These are phyloP conservation scores for Diabrotica balteata DNA, from an alignment of 2,888 invertebrate species.

Conservation along the genomic window DNA sequence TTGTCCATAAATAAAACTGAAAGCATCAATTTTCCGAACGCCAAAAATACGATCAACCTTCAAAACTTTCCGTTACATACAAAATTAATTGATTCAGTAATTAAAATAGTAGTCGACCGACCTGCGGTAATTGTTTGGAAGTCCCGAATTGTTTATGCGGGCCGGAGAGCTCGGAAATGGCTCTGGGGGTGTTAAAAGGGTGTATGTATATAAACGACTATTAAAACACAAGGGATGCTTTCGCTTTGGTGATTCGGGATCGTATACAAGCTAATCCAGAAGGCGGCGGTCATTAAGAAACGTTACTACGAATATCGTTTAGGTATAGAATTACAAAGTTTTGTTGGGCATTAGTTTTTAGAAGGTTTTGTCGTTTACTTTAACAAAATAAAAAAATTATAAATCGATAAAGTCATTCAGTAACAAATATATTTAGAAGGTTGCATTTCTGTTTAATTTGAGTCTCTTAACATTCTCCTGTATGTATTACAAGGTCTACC, in stretches of 20 bases:
- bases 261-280: neutral
- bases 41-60: neutral
- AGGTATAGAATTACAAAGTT: too few relatives aligned
- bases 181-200: constrained; percentile 4
- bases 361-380: too few relatives aligned
- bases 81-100: neutral
- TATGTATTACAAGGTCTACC: too few relatives aligned
- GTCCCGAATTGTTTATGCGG: neutral
- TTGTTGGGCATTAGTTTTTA: too few relatives aligned
- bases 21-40: neutral
- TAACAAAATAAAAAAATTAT: too few relatives aligned
- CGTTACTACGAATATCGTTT: too few relatives aligned
- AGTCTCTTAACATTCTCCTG: too few relatives aligned
- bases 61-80: neutral
- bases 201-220: neutral
- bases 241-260: neutral
- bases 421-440: too few relatives aligned
- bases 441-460: too few relatives aligned
- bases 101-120: neutral
- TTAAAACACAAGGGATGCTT: constrained; percentile 1
- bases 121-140: neutral
- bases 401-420: too few relatives aligned
- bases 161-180: neutral
- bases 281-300: too few relatives aligned
- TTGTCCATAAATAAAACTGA: too few relatives aligned